A percentile compares a stretch with the other conserved stretches of the same genome.
Evolutionary conservation across 2,113 vertebrate genomes (phyloP).

Genomic region (Callospermophilus lateralis): DNA sequence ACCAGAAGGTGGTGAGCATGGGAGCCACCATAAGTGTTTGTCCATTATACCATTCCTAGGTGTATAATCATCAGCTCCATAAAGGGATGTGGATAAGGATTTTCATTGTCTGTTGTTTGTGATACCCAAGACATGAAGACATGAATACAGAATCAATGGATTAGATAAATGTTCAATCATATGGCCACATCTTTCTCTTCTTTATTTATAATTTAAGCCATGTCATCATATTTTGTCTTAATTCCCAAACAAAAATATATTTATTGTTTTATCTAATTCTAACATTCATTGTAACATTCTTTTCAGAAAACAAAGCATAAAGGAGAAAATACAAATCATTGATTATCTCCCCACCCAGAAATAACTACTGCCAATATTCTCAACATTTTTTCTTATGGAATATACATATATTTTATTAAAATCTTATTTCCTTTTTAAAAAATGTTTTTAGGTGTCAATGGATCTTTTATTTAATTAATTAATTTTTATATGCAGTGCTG

Average conservation of each 20-base stretch:
- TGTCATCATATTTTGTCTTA: constrained; percentile 46
- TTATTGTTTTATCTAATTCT: constrained; percentile 15
- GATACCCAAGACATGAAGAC: neutral
- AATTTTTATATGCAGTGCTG: too few species aligned
- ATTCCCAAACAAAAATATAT: constrained; percentile 48
- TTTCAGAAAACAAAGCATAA: constrained; percentile 33
- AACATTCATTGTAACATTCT: neutral
- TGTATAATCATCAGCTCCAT: neutral
- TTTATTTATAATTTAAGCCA: constrained; percentile 12
- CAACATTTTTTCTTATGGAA: neutral
- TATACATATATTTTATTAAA: constrained; percentile 28
- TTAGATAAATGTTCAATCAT: neutral
- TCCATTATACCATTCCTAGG: neutral
- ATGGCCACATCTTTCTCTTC: constrained; percentile 16
- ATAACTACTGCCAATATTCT: constrained; percentile 12
- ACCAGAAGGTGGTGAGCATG: neutral
- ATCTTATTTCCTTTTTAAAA: neutral
- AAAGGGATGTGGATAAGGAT: neutral
- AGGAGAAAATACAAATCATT: constrained; percentile 37
- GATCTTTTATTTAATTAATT: too few species aligned
- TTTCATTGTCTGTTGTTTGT: neutral
- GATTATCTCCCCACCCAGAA: neutral
- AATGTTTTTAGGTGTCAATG: too few species aligned
- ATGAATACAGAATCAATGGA: neutral
- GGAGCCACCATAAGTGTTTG: neutral